Evolutionary conservation across 2,797 vertebrate species (phyloP), one percentile per base, ranked within the genome.

Genomic region (Odontamblyopus lacepedii): DNA sequence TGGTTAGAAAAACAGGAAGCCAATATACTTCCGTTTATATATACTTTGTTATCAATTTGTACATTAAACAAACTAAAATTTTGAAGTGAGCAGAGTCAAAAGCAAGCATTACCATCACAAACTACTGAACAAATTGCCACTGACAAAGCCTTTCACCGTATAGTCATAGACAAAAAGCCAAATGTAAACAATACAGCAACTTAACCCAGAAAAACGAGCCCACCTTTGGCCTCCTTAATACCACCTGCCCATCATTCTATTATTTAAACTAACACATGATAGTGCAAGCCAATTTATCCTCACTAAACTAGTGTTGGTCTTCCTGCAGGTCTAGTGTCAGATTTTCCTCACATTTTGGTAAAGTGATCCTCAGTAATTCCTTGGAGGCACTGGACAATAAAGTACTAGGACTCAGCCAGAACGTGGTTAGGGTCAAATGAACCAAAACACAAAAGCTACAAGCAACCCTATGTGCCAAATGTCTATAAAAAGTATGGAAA

Each of bases 141-240:
- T 38, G 38, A 41, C 32, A 63, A 44, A 63, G n/a, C 66, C 26
- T 53, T 38, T 69, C 26, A 72, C 85, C 77, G 70, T 69, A 75
- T 72, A 11, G 80, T 69, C 62, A 15, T 9, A 29, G 16, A 65
- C 11, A 15, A 77, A 84, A 69, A 69, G 71, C 38, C 59, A 74
- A 83, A 77, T 26, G n/a, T 63, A 75, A 59, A 32, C 69, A 71
- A 72, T 73, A 70, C 32, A n/a, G 67, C 60, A 70, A 71, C 63
- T 71, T 65, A 78, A 75, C 68, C 69, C 70, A 55, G 32, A 23
- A 68, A 67, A 68, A 76, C 65, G 71, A 71, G 69, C 77, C 75
- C 81, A 74, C 72, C 59, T 80, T 70, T 66, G 57, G 27, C 63
- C 62, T 60, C 19, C 16, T 41, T 63, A 12, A 56, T 38, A 27